A percentile compares a stretch with the other conserved stretches of the same genome.
phyloP scores from a whole-genome alignment of 2,888 invertebrate genomes.

The Isoperla grammatica region DNA sequence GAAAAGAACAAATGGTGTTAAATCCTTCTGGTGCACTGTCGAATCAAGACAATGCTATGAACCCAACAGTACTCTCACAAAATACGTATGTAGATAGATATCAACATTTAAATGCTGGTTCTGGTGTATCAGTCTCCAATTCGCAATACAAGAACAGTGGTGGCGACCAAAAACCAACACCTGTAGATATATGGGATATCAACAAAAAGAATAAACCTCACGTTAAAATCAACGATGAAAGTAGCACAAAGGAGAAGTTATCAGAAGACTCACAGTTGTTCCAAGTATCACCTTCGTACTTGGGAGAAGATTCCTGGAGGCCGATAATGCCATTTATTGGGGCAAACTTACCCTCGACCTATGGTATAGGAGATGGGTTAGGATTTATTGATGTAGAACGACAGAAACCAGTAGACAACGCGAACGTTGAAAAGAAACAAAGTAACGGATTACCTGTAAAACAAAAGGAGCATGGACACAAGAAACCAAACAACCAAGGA shows the following conservation, averaged over 20 bases:
- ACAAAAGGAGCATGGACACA: no score
- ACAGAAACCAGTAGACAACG: no score
- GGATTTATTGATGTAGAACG: neutral
- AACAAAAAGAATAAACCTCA: conserved; percentile 1
- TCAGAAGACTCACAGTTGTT: neutral
- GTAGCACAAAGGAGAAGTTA: neutral
- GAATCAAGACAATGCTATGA: conserved; percentile 8
- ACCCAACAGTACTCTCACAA: conserved; percentile 2
- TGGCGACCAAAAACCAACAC: neutral
- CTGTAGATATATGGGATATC: neutral
- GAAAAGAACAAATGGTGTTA: neutral
- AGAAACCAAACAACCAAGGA: no score
- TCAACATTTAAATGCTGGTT: conserved; percentile 8
- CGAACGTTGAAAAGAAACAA: no score
- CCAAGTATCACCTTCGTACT: neutral
- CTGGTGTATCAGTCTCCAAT: neutral
- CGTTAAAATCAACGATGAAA: neutral
- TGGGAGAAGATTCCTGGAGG: neutral
- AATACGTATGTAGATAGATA: conserved; percentile 12
- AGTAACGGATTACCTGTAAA: no score
- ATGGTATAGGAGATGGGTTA: neutral
- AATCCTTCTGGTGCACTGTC: neutral
- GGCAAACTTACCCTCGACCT: neutral
- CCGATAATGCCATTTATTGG: conserved; percentile 1
- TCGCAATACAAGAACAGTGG: neutral